These are phyloP conservation scores for Aegotheles bennettii DNA, from an alignment of 2,113 vertebrate genomes.

Conservation along the genomic window DNA sequence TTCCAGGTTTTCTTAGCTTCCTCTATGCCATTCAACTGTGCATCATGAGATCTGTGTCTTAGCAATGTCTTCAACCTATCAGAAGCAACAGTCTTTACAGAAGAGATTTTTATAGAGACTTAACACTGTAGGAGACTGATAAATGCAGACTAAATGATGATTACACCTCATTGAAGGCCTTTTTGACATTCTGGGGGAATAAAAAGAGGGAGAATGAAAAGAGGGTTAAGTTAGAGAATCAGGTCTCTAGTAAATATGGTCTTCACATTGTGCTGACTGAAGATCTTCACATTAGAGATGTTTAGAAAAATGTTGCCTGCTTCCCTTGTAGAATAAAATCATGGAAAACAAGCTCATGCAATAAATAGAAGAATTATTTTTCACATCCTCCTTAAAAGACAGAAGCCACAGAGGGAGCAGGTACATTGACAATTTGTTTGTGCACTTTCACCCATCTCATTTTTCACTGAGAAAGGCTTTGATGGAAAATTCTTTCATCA, in stretches of 20 bases:
- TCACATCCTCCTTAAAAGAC: not conserved
- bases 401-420: not conserved
- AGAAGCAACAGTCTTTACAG: not conserved
- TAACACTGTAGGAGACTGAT: not conserved
- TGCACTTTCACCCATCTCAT: not conserved
- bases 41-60: accelerated
- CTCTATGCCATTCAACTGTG: not conserved
- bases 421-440: accelerated
- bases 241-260: not conserved
- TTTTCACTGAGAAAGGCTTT: not conserved
- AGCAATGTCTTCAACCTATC: not conserved
- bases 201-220: not conserved
- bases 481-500: not conserved
- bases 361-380: not conserved
- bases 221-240: not conserved
- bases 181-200: not conserved
- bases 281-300: not conserved
- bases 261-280: not conserved
- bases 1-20: not conserved
- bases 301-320: not conserved
- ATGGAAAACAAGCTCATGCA: not conserved
- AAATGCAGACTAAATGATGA: not conserved
- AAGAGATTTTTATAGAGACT: not conserved
- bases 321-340: not conserved
- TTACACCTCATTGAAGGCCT: not conserved